These are phyloP conservation scores for Anas georgica DNA, from an alignment of 2,797 vertebrate genomes.

Conservation along the genomic window DNA sequence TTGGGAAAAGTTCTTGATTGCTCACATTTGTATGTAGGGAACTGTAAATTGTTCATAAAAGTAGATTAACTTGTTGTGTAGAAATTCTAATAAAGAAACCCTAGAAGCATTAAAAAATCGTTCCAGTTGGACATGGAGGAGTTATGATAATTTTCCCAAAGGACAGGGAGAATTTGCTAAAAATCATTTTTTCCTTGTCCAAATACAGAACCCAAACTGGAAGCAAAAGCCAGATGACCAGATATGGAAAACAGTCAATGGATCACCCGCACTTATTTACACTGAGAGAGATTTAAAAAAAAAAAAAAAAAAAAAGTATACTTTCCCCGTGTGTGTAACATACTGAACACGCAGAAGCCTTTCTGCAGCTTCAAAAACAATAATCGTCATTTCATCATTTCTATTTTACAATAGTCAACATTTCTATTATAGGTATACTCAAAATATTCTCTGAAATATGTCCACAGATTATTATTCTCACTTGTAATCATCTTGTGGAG, in stretches of 20 bases:
- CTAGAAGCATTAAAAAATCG: neutral
- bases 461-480: slow-evolving; percentile 3
- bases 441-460: neutral
- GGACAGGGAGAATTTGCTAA: neutral
- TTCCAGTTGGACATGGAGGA: neutral
- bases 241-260: slow-evolving; percentile 16
- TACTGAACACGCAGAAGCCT: neutral
- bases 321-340: neutral
- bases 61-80: neutral
- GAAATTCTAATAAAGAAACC: slow-evolving; percentile 18
- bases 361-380: slow-evolving; percentile 3
- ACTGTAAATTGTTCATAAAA: neutral
- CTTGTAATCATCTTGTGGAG: slow-evolving; percentile 7
- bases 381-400: neutral
- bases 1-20: neutral
- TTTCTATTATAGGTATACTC: neutral
- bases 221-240: neutral
- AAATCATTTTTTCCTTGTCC: neutral
- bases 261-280: neutral
- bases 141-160: neutral
- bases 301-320: neutral
- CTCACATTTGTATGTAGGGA: neutral
- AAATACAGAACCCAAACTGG: neutral
- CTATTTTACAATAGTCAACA: neutral
- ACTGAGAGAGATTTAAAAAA: neutral